Base-by-base conservation (phyloP, 2,888 invertebrate species). In the Papilio elwesi region DNA sequence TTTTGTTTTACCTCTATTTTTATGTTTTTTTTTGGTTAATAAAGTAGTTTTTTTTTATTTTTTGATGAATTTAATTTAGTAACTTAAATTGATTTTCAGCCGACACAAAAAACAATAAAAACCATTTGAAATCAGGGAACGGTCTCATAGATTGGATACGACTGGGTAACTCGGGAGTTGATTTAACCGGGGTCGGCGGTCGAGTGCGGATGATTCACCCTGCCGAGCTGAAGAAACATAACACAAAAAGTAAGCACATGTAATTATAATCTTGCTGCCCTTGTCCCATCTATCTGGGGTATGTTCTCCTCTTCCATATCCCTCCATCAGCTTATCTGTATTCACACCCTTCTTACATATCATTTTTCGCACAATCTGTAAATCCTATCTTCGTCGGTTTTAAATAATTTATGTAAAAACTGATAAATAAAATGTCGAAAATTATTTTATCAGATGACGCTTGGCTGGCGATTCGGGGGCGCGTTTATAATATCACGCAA, bases 401-500 rank as follows among this genome's bases (percentile, higher is more conserved):
- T 26, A 16, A 49, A 6, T 38, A n/a, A 16, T 26, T 53, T 53
- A n/a, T n/a, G n/a, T n/a, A 53, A 16, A 0, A 55, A 47, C n/a
- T n/a, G n/a, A n/a, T n/a, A 43, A 12, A 13, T 2, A 4, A 52
- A 13, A 10, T 63, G 26, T 26, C 26, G 26, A 62, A n/a, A 49
- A 13, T 52, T 10, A 3, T 47, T 79, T 74, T 85, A 85, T 71
- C 86, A 89, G 89, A 91, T 55, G 98, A 98, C 87, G 97, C 97
- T 49, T 99, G 99, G 99, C 95, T 98, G 80, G 97, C 97, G 0
- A 96, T 99, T 77, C 95, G 97, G 81, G 98, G 98, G 10, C 95
- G 96, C 74, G 99, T 99, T 36, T 99, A 98, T 89, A 99, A 99
- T 89, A 96, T 99, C 26, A 98, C 98, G 0, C 95, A 96, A 59